phyloP scores from a whole-genome alignment of 2,113 vertebrate species.

The Murina feae region DNA sequence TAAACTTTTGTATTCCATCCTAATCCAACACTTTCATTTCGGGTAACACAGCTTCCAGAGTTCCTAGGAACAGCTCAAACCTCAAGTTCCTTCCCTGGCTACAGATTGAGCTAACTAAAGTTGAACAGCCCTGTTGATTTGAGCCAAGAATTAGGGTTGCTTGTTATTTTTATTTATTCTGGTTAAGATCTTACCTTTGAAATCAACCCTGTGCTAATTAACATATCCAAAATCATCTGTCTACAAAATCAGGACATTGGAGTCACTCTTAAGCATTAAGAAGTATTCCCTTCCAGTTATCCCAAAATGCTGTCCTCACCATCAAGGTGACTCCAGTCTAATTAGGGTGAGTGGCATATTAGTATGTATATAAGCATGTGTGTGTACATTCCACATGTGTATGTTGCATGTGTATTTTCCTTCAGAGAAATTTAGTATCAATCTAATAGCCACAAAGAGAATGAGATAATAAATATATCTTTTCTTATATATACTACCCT shows the following conservation, averaged over 20 bases:
- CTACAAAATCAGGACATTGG: not conserved
- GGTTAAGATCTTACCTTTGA: conserved; percentile 51
- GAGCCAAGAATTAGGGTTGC: conserved; percentile 23
- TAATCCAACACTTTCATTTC: conserved; percentile 44
- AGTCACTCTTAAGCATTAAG: not conserved
- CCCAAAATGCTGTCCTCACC: not conserved
- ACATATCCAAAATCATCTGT: not conserved
- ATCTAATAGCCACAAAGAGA: not conserved
- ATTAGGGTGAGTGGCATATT: not conserved
- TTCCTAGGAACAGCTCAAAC: conserved; percentile 50
- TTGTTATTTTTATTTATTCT: not conserved
- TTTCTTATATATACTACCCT: not conserved
- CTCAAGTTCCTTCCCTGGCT: conserved; percentile 51
- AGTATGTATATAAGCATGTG: not conserved
- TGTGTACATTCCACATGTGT: not conserved
- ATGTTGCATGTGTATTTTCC: not conserved
- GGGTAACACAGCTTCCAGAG: conserved; percentile 39
- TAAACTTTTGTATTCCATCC: not conserved
- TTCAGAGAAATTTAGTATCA: not conserved
- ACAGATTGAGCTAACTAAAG: conserved; percentile 6
- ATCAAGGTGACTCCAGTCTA: not conserved
- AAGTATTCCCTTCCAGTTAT: not conserved
- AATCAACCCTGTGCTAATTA: conserved; percentile 38
- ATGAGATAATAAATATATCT: not conserved
- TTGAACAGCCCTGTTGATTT: not conserved